A percentile compares a stretch with the other conserved stretches of the same genome.
Evolutionary conservation across 1,140 invertebrate species (phyloP).

Genomic region (Ruditapes philippinarum): DNA sequence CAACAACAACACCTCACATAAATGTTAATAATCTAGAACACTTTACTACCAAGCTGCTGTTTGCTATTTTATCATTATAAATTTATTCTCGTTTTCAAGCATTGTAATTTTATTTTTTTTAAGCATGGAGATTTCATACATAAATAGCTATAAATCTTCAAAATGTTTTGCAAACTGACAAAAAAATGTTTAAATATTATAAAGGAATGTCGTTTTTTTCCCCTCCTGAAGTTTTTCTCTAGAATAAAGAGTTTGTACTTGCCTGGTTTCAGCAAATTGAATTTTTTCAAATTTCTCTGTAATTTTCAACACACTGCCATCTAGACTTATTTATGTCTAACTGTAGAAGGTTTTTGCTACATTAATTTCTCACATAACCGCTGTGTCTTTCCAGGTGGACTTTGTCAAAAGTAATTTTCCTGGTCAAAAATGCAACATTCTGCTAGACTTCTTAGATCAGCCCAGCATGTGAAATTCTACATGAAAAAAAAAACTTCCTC

Average conservation of each 20-base stretch:
- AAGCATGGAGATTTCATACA: neutral
- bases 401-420: slow-evolving; percentile 37
- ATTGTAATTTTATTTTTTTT: neutral
- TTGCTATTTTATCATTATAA: neutral
- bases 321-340: slow-evolving; percentile 8
- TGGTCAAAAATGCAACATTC: neutral
- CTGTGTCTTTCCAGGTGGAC: slow-evolving; percentile 12
- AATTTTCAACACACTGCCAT: slow-evolving; percentile 24
- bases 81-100: neutral
- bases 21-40: no score
- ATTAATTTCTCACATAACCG: slow-evolving; percentile 41
- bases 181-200: slow-evolving; percentile 19
- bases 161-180: slow-evolving; percentile 5
- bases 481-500: no score
- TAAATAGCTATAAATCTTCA: neutral
- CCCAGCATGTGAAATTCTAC: neutral
- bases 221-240: neutral
- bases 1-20: no score
- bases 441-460: neutral
- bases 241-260: neutral
- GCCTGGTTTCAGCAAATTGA: neutral
- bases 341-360: neutral
- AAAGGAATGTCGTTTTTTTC: neutral
- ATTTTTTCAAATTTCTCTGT: neutral
- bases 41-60: no score